Percentiles rank a stretch among this genome's conserved stretches.
Conservation (phyloP, 2,797 vertebrate genomes). For the Cyprinodon diabolis region DNA sequence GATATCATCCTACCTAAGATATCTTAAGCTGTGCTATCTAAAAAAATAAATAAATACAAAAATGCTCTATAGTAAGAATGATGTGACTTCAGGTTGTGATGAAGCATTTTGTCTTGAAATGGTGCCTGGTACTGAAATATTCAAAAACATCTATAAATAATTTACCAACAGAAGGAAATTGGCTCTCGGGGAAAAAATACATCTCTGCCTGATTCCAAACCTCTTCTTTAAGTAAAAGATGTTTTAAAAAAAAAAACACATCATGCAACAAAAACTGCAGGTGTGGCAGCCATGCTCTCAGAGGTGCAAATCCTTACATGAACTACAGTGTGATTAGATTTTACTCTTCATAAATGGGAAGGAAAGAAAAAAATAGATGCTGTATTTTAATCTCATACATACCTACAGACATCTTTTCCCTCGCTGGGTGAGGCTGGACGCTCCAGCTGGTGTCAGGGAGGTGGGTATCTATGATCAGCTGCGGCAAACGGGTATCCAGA, state of each 20-base stretch:
- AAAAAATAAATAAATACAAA: constrained; percentile 12
- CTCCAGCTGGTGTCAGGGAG: constrained; percentile 35
- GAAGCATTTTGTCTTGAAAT: constrained; percentile 70
- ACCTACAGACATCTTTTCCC: constrained; percentile 72
- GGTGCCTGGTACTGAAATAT: constrained; percentile 80
- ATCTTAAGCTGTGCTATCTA: constrained; percentile 41
- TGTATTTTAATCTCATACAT: constrained; percentile 53
- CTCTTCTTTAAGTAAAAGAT: constrained; percentile 36
- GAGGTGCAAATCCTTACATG: constrained; percentile 15
- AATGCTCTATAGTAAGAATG: constrained; percentile 7
- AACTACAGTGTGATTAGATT: constrained; percentile 4
- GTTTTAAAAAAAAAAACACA: constrained; percentile 29
- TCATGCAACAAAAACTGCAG: constrained; percentile 24
- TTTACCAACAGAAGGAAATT: constrained; percentile 78
- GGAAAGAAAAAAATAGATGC: constrained; percentile 13
- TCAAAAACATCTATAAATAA: constrained; percentile 82
- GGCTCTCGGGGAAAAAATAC: constrained; percentile 64
- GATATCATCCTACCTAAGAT: constrained; percentile 55
- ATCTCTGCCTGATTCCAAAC: constrained; percentile 53
- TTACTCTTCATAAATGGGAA: constrained; percentile 1
- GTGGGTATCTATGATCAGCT: constrained; percentile 45
- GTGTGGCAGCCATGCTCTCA: constrained; percentile 1
- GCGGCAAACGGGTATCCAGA: constrained; percentile 42
- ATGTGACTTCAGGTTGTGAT: constrained; percentile 56
- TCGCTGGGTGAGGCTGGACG: constrained; percentile 45